Evolutionary conservation across 2,888 invertebrate genomes (phyloP), one percentile per base, ranked within the genome.

Genomic region (Eustalomyia histrio): DNA sequence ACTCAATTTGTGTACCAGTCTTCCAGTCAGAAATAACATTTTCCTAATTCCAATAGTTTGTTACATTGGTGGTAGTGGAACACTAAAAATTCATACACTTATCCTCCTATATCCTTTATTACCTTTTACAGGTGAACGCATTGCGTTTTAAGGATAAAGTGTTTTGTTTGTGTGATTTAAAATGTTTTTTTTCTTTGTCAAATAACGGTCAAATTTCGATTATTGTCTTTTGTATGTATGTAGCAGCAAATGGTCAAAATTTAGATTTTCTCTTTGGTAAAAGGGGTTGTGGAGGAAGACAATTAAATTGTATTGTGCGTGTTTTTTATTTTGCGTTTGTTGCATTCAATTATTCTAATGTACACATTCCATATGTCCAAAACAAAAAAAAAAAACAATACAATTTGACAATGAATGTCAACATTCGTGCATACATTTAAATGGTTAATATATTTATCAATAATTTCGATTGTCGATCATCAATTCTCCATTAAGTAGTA

Each of bases 311-410:
- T 9, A 63, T 63, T 63, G 63, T 63, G 63, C 63, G 63, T 63
- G 63, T 50, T 50, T 63, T 63, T 63, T 50, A 63, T 63, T 63
- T 63, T 63, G 63, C 50, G 63, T 63, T 63, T 50, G 10, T 39
- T 10, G 12, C 5, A 21, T 61, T 47, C 47, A 17, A 61, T 61
- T 47, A 35, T 61, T 16, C 8, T 21, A 63, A 63, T 24, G 24
- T n/a, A 24, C 14, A 63, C 47, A 47, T 47, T 63, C 47, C 61
- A 63, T 63, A 63, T 63, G 63, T 50, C 50, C 0, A 47, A 43
- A 50, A 47, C 14, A 6, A 14, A 24, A 29, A 16, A 9, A 29
- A 47, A 14, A 0, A 17, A 17, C 12, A 14, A 35, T 21, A n/a
- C n/a, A 58, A 39, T 39, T 60, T 39, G 12, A 35, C 39, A 43